Evolutionary conservation across 2,113 vertebrate species (phyloP), one percentile per base, ranked within the genome.

Genomic region (Bufo gargarizans): DNA sequence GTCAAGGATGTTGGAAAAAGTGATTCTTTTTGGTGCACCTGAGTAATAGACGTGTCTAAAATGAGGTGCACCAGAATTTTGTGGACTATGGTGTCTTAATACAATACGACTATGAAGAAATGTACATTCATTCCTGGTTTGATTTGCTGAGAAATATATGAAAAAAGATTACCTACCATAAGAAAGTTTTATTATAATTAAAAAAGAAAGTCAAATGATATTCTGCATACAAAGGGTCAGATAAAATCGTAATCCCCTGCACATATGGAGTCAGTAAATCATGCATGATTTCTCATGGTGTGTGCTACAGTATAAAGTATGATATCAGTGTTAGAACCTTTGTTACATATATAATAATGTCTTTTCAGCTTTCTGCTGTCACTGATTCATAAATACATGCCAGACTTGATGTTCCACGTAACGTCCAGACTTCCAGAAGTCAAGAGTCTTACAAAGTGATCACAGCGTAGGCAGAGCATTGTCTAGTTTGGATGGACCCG

Each of bases 401-500:
- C 72, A 76, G 45, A 19, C 47, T 20, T 20, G 16, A 76, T 49
- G 19, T 76, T 76, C 45, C 13, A 76, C 9, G 72, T 76, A 76
- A 49, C 49, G 45, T 76, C 72, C 72, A 76, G 45, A 20, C 20
- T 49, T 3, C 45, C 45, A 17, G 2, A 49, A 49, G 72, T 76
- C 72, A 76, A 67, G n/a, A 49, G 72, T 76, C 72, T 50, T 49
- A 49, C 45, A 76, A 76, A 49, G 72, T 50, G 72, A 43, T 72
- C 71, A 72, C 13, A 72, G 14, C 3, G 14, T 72, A 45, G 71
- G 43, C 11, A 14, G 72, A 76, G 16, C 19, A 19, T 19, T 49
- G 72, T 76, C 72, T 76, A 20, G 6, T 76, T 49, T 76, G 13
- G 45, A 49, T 76, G 16, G 72, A 76, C 72, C 20, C 49, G 45